These are phyloP conservation scores for Pterocles burchelli DNA, from an alignment of 2,113 vertebrate species.

Conservation along the genomic window DNA sequence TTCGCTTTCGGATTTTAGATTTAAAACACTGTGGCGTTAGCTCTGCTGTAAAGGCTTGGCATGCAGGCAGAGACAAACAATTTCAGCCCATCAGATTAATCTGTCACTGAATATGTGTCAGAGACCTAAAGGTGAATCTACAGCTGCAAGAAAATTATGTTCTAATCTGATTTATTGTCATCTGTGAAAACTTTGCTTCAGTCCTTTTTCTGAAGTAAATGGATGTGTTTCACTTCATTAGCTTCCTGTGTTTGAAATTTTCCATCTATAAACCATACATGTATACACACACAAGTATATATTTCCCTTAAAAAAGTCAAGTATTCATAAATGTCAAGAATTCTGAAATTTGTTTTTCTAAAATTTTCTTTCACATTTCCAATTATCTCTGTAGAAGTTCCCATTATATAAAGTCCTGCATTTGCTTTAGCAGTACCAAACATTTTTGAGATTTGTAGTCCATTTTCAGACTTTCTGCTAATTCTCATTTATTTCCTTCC, in stretches of 20 bases:
- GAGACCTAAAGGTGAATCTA: conserved; percentile 7
- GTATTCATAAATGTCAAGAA: background rate
- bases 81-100: conserved; percentile 20
- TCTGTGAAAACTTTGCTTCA: background rate
- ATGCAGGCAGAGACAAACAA: background rate
- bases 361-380: background rate
- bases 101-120: background rate
- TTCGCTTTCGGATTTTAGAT: background rate
- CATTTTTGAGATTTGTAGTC: background rate
- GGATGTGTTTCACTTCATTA: background rate
- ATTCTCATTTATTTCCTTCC: background rate
- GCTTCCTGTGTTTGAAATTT: background rate
- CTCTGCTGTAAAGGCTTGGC: background rate
- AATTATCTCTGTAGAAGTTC: background rate
- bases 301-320: background rate
- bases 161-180: conserved; percentile 1
- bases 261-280: background rate
- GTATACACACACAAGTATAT: background rate
- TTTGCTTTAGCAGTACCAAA: background rate
- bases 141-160: background rate
- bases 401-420: background rate
- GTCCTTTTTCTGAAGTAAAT: background rate
- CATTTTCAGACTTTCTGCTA: background rate
- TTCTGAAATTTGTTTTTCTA: background rate
- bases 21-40: conserved; percentile 13